Evolutionary conservation across 2,797 vertebrate species (phyloP), one percentile per base, ranked within the genome.

Genomic region (Luscinia luscinia): DNA sequence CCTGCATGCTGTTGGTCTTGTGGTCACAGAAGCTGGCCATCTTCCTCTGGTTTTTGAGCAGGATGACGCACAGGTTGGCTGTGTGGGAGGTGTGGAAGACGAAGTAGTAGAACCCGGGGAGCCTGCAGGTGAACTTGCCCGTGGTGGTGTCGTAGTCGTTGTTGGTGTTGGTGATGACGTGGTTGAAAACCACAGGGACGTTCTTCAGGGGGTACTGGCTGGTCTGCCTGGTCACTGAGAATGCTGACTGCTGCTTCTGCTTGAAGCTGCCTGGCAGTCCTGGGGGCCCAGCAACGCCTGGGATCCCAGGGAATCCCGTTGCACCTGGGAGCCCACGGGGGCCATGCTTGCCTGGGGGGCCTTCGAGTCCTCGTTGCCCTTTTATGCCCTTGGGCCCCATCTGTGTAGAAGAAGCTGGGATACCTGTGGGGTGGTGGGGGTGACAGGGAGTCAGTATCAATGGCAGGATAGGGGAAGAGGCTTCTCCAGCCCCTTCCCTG

Each of bases 51-150:
- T 93, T 89, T 61, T 45, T 93, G 82, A 89, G 85, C 9, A 99
- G 91, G 18, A 48, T 49, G 66, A 97, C 40, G 0, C 98, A 99
- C 38, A 99, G 97, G 92, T 97, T 98, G 87, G 92, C 90, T 0
- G 91, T 96, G 16, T 96, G 94, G 0, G 98, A 98, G 1, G 87
- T 68, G 73, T 99, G 97, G 95, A 97, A 98, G 43, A 97, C 75
- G 1, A 99, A 99, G 94, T 98, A 99, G 93, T 99, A 99, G 24
- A 98, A 67, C 34, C 98, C 98, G 0, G 98, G 91, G 14, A 98
- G 32, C 7, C 54, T 94, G 94, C 98, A 98, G 59, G 97, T 97
- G 95, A 99, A 99, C 80, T 96, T 98, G 70, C 98, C 98, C 0
- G 98, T 97, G 23, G 8, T 38, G 4, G 27, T 81, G 85, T 98